Percentiles rank a stretch among this genome's conserved stretches.
Conservation (phyloP, 1,140 invertebrate species). For the Pararge aegeria region DNA sequence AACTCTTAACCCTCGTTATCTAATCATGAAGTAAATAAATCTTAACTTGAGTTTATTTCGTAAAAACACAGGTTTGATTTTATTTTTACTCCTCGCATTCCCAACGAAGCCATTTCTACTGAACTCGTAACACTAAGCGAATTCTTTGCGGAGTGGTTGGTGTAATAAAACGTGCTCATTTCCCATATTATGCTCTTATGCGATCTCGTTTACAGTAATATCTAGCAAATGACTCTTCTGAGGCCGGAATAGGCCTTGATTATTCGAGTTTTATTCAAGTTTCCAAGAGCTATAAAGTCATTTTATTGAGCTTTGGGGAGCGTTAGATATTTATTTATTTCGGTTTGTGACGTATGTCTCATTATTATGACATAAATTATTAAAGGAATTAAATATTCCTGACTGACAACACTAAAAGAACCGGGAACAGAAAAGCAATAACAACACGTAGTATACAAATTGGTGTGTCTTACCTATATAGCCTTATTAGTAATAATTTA, state of each 20-base stretch:
- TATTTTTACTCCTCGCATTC: neutral
- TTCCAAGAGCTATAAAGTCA: slow-evolving; percentile 5
- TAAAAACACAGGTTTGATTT: neutral
- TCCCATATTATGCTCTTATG: slow-evolving; percentile 7
- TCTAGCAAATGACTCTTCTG: slow-evolving; percentile 1
- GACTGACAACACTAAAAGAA: too few relatives aligned
- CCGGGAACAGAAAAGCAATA: too few relatives aligned
- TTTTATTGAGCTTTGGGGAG: neutral
- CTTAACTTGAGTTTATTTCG: neutral
- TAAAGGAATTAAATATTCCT: too few relatives aligned
- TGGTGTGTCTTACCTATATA: too few relatives aligned
- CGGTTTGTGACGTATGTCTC: too few relatives aligned
- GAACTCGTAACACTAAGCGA: slow-evolving; percentile 7
- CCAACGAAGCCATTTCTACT: slow-evolving; percentile 1
- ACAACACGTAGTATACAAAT: too few relatives aligned
- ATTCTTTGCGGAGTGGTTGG: slow-evolving; percentile 6
- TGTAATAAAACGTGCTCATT: slow-evolving; percentile 7
- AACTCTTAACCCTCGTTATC: too few relatives aligned
- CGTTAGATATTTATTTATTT: neutral
- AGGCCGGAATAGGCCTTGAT: slow-evolving; percentile 4
- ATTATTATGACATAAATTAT: too few relatives aligned
- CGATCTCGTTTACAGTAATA: slow-evolving; percentile 8
- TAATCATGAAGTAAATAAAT: too few relatives aligned
- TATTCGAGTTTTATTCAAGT: slow-evolving; percentile 2
- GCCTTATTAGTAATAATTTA: too few relatives aligned